These are phyloP conservation scores for Acrocephalus arundinaceus DNA, from an alignment of 2,113 vertebrate species.

Conservation along the genomic window DNA sequence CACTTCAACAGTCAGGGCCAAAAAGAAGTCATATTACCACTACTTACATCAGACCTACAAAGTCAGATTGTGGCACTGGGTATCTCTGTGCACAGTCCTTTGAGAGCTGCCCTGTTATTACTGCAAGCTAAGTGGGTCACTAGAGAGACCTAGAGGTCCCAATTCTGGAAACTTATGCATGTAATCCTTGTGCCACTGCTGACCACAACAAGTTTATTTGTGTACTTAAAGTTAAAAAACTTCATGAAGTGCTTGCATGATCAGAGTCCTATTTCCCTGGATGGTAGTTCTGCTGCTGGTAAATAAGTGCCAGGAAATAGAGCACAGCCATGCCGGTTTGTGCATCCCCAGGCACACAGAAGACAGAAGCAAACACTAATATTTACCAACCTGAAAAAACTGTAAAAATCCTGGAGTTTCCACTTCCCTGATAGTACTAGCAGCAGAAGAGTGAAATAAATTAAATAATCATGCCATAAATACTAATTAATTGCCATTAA, in stretches of 20 bases:
- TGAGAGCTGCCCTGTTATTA: slow-evolving; percentile 38
- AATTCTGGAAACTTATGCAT: slow-evolving; percentile 52
- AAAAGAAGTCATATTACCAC: not conserved
- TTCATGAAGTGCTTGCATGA: slow-evolving; percentile 59
- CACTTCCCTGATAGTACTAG: slow-evolving; percentile 19
- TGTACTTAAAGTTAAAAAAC: slow-evolving; percentile 66
- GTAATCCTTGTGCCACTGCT: slow-evolving; percentile 53
- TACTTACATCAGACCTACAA: not conserved
- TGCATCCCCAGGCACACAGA: slow-evolving; percentile 40
- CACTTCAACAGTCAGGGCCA: not conserved
- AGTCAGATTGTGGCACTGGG: not conserved
- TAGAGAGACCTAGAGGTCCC: slow-evolving; percentile 41
- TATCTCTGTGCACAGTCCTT: not conserved
- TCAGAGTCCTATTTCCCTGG: slow-evolving; percentile 63
- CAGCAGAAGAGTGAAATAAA: slow-evolving; percentile 60
- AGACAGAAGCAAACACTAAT: slow-evolving; percentile 44
- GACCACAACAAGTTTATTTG: slow-evolving; percentile 64
- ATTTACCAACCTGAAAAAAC: slow-evolving; percentile 47
- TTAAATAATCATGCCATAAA: slow-evolving; percentile 66
- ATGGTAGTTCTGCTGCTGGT: slow-evolving; percentile 53
- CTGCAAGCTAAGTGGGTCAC: slow-evolving; percentile 54
- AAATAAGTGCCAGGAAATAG: slow-evolving; percentile 66
- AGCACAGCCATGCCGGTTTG: slow-evolving; percentile 59
- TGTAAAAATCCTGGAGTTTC: slow-evolving; percentile 35
- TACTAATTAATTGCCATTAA: slow-evolving; percentile 70